A percentile compares a stretch with the other conserved stretches of the same genome.
Conservation (phyloP, 2,888 invertebrate species). For the Oxycera nigricornis region DNA sequence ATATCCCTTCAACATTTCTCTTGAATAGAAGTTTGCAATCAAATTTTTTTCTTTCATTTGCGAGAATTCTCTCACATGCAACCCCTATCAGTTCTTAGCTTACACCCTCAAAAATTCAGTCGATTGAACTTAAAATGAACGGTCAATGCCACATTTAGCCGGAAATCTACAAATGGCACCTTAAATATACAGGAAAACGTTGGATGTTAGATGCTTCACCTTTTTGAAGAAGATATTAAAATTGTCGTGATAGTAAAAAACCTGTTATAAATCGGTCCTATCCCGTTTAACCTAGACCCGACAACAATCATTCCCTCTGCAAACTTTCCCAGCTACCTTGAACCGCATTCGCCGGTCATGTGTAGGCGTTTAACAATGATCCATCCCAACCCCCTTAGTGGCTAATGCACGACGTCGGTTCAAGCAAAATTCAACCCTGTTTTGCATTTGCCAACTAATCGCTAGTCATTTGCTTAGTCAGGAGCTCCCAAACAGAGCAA, state of each 20-base stretch:
- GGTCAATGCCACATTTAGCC: background rate
- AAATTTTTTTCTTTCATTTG: no score
- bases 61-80: background rate
- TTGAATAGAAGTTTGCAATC: no score
- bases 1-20: no score
- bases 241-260: background rate
- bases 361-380: background rate
- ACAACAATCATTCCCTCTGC: background rate
- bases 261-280: background rate
- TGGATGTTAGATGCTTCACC: background rate
- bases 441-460: constrained; percentile 10
- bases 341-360: background rate
- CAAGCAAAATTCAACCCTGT: background rate
- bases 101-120: background rate
- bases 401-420: background rate
- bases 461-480: background rate
- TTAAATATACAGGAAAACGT: background rate
- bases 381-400: background rate
- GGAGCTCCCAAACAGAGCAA: background rate
- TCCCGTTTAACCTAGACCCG: background rate
- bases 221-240: background rate
- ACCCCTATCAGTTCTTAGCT: background rate
- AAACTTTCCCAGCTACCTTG: background rate
- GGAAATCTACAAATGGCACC: background rate
- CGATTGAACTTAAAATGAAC: constrained; percentile 13